phyloP scores from a whole-genome alignment of 1,140 invertebrate genomes.

The Halesus radiatus region DNA sequence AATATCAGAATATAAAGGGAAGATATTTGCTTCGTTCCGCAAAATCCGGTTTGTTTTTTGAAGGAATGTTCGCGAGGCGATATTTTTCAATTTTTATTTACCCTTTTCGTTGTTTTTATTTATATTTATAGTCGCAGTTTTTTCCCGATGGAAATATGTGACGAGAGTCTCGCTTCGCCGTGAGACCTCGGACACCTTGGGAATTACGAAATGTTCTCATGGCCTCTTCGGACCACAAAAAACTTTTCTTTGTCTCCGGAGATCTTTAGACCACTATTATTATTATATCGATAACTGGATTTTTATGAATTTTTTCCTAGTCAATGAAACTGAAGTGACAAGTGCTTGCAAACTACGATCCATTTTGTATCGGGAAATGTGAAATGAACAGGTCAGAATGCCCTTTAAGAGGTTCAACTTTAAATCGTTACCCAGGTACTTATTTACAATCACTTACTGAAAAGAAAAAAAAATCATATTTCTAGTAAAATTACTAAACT shows the following conservation, averaged over 20 bases:
- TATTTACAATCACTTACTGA: too few relatives aligned
- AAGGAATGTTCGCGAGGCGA: slow-evolving; percentile 53
- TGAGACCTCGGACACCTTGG: slow-evolving; percentile 54
- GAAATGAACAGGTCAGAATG: too few relatives aligned
- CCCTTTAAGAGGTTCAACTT: too few relatives aligned
- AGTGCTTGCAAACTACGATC: not conserved
- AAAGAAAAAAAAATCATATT: too few relatives aligned
- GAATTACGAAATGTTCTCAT: slow-evolving; percentile 54
- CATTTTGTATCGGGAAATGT: too few relatives aligned
- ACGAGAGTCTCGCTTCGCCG: slow-evolving; percentile 54
- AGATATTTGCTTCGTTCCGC: slow-evolving; percentile 43
- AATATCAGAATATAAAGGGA: slow-evolving; percentile 27
- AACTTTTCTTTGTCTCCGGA: slow-evolving; percentile 35
- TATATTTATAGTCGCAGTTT: slow-evolving; percentile 56
- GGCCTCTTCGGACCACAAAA: slow-evolving; percentile 34
- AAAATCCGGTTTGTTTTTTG: slow-evolving; percentile 56
- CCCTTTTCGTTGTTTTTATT: slow-evolving; percentile 54
- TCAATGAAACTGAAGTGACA: not conserved
- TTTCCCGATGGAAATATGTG: slow-evolving; percentile 56
- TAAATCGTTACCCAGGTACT: too few relatives aligned
- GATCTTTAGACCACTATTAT: slow-evolving; percentile 22
- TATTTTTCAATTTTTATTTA: slow-evolving; percentile 55
- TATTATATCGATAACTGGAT: not conserved
- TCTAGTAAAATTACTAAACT: too few relatives aligned
- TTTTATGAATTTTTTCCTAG: slow-evolving; percentile 10